These are phyloP conservation scores for Heliconius ismenius DNA, from an alignment of 2,888 invertebrate genomes.

Conservation along the genomic window DNA sequence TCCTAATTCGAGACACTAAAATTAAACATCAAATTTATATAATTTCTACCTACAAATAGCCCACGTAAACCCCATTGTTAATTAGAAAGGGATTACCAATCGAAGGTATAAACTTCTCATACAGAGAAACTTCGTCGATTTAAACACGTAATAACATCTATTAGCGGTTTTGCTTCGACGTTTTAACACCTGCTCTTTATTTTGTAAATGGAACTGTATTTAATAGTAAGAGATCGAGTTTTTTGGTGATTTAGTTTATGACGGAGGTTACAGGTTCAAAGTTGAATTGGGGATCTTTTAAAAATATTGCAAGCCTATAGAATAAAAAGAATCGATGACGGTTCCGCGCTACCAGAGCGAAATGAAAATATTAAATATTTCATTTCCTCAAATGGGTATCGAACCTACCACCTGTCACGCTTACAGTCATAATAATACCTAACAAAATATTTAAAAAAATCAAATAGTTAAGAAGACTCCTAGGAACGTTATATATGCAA, in stretches of 20 bases:
- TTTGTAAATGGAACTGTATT: slow-evolving; percentile 18
- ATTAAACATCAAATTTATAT: neutral
- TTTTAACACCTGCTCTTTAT: slow-evolving; percentile 18
- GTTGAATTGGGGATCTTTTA: neutral
- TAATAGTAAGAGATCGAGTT: neutral
- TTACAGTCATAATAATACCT: neutral
- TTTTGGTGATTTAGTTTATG: neutral
- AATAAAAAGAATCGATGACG: no score
- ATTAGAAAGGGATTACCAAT: slow-evolving; percentile 8
- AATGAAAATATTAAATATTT: neutral
- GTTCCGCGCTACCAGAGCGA: no score
- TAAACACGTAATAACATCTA: slow-evolving; percentile 13
- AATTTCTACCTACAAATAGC: neutral
- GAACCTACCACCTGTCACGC: neutral
- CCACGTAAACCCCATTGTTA: neutral
- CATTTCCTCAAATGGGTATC: neutral
- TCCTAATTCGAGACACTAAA: no score
- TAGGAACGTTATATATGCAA: slow-evolving; percentile 20
- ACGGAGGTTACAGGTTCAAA: neutral
- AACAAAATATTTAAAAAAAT: neutral
- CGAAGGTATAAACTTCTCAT: slow-evolving; percentile 11
- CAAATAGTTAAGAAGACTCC: slow-evolving; percentile 14
- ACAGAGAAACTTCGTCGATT: slow-evolving; percentile 3
- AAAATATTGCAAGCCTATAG: neutral
- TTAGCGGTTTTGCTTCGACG: slow-evolving; percentile 15